These are phyloP conservation scores for Dynastes hyllus DNA, from an alignment of 2,888 invertebrate species.

Conservation along the genomic window DNA sequence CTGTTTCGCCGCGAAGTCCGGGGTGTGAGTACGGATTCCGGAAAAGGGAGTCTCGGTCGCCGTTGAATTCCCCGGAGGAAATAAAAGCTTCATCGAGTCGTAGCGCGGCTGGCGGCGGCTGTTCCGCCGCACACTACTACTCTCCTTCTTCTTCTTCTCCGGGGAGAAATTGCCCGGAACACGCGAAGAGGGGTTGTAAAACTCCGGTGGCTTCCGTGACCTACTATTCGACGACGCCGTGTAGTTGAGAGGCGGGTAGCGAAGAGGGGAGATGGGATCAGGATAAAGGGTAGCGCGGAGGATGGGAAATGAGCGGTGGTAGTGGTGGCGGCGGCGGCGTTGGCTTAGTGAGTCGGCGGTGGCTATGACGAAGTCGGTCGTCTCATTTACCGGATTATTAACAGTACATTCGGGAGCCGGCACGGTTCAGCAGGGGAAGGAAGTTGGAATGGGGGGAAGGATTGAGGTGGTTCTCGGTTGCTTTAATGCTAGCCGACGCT, in stretches of 20 bases:
- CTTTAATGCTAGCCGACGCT: constrained; percentile 55
- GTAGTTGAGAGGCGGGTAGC: constrained; percentile 38
- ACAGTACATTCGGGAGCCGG: constrained; percentile 58
- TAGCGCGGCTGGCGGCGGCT: constrained; percentile 59
- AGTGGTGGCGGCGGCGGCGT: background rate
- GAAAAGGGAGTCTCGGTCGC: constrained; percentile 38
- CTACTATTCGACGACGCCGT: constrained; percentile 62
- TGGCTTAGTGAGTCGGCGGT: background rate
- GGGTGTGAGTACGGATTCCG: constrained; percentile 14
- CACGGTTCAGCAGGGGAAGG: no score
- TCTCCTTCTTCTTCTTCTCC: constrained; percentile 28
- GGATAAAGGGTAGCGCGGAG: background rate
- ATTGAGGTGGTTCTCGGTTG: constrained; percentile 52
- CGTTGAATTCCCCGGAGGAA: constrained; percentile 67
- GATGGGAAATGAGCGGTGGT: background rate
- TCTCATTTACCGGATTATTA: constrained; percentile 69
- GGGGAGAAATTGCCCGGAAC: constrained; percentile 69
- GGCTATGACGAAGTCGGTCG: constrained; percentile 54
- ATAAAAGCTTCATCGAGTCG: constrained; percentile 71
- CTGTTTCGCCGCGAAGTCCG: background rate
- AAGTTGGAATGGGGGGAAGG: constrained; percentile 41
- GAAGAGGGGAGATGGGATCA: background rate
- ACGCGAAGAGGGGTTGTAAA: constrained; percentile 65
- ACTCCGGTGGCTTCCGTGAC: constrained; percentile 65
- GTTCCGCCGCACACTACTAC: constrained; percentile 2